Base-by-base conservation (phyloP, 2,797 vertebrate species). In the Salarias fasciatus region DNA sequence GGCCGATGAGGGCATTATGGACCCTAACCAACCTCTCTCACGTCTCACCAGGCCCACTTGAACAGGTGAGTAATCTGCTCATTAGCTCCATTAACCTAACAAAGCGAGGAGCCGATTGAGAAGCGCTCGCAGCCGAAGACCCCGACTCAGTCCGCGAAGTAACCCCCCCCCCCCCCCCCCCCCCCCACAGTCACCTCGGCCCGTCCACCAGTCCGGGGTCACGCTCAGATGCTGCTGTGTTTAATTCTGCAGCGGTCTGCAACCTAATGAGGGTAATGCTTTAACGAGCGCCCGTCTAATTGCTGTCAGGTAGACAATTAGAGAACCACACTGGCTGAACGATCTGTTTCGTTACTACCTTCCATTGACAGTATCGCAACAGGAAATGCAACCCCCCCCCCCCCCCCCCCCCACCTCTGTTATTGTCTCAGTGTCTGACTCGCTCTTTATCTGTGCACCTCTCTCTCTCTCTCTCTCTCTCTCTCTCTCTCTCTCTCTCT, bases 51-150 rank as follows among this genome's bases (percentile, higher is more conserved):
- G 58, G 35, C 48, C 70, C 61, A 46, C 55, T 73, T 77, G 58
- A 76, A 65, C 64, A 85, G 89, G 89, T 91, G 79, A 91, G 89
- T 86, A 78, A 74, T 76, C 59, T n/a, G 8, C 60, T 43, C 57
- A 80, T 89, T 73, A 75, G 59, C 67, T 65, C 42, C 18, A 52
- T 79, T 84, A 80, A 77, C 75, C 74, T 52, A 53, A 63, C 31
- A 47, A 65, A 69, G 80, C 47, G 30, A 69, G 58, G n/a, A 68
- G 35, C 63, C 52, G 70, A 64, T 65, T 69, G 54, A 75, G 44
- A 67, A 60, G 43, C 43, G 44, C 18, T 70, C 8, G 47, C 40
- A 63, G 54, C 63, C 30, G 59, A 68, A 64, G 48, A 82, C 63
- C 40, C 7, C 6, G 44, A 33, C 53, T 56, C 53, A 50, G n/a